These are phyloP conservation scores for Liparis tanakae DNA, from an alignment of 2,797 vertebrate species.

Conservation along the genomic window DNA sequence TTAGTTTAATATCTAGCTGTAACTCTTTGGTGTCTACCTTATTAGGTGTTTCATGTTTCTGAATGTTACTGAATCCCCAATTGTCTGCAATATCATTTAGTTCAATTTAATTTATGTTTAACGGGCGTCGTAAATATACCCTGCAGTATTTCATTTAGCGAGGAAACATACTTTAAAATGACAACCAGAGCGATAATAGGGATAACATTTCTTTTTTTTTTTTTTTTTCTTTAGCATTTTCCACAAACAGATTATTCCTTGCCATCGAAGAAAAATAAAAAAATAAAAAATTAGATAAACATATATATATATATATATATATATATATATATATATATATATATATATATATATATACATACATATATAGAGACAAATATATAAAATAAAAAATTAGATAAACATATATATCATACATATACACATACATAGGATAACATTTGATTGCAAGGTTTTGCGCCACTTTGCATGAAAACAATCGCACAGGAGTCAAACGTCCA, in stretches of 20 bases:
- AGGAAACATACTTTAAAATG: constrained; percentile 13
- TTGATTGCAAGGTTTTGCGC: constrained; percentile 31
- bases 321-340: too few species aligned
- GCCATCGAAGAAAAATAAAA: too few species aligned
- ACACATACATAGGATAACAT: too few species aligned
- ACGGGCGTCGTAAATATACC: constrained; percentile 24
- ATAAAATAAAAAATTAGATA: too few species aligned
- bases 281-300: too few species aligned
- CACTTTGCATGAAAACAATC: constrained; percentile 52
- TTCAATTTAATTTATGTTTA: background rate
- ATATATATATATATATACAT: too few species aligned
- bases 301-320: too few species aligned
- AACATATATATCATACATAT: too few species aligned
- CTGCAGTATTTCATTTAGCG: constrained; percentile 10
- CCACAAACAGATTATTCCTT: too few species aligned
- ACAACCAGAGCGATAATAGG: constrained; percentile 6
- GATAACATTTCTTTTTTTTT: constrained; percentile 12
- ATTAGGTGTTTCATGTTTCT: constrained; percentile 48
- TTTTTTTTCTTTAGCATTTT: too few species aligned
- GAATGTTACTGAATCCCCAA: constrained; percentile 23
- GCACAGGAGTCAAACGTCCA: constrained; percentile 26
- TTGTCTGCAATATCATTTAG: constrained; percentile 27
- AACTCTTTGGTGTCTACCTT: constrained; percentile 46
- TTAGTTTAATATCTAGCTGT: constrained; percentile 40
- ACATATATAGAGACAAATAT: too few species aligned